Evolutionary conservation across 2,797 vertebrate species (phyloP).

Genomic region (Notoglanidium macrostoma): DNA sequence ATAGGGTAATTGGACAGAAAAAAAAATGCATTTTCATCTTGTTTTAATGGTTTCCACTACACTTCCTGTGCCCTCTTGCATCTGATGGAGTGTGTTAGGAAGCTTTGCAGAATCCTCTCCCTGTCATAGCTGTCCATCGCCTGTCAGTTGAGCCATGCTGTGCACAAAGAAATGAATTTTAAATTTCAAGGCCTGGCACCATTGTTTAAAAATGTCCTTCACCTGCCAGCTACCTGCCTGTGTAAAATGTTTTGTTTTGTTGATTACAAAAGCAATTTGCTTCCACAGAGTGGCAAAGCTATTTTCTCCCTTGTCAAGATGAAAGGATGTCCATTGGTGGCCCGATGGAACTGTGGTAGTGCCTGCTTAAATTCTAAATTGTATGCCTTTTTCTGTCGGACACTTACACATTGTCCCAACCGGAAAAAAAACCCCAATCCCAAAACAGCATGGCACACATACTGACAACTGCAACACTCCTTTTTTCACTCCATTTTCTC

Average conservation of each 20-base stretch:
- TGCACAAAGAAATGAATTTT: conserved; percentile 41
- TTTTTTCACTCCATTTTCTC: neutral
- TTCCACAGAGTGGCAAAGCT: conserved; percentile 41
- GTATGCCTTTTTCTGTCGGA: conserved; percentile 9
- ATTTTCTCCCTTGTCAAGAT: conserved; percentile 51
- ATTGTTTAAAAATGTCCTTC: conserved; percentile 41
- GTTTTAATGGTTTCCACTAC: conserved; percentile 23
- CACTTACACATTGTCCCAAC: conserved; percentile 17
- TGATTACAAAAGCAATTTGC: conserved; percentile 25
- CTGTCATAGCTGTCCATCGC: conserved; percentile 31
- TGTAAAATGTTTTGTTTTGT: conserved; percentile 20
- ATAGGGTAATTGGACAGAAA: neutral
- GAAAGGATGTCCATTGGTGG: conserved; percentile 43
- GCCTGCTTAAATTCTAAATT: conserved; percentile 44
- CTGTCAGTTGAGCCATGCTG: conserved; percentile 27
- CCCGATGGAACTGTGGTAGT: neutral
- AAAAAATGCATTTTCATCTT: neutral
- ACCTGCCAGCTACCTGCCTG: conserved; percentile 36
- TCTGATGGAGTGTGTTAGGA: conserved; percentile 25
- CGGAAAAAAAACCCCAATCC: neutral
- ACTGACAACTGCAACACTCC: neutral
- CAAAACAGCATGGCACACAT: neutral
- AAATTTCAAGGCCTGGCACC: conserved; percentile 37
- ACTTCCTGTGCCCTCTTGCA: conserved; percentile 4
- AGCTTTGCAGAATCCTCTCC: conserved; percentile 23